Percentiles rank a stretch among this genome's conserved stretches.
Conservation (phyloP, 2,113 vertebrate genomes). For the Lamprologus callipterus region DNA sequence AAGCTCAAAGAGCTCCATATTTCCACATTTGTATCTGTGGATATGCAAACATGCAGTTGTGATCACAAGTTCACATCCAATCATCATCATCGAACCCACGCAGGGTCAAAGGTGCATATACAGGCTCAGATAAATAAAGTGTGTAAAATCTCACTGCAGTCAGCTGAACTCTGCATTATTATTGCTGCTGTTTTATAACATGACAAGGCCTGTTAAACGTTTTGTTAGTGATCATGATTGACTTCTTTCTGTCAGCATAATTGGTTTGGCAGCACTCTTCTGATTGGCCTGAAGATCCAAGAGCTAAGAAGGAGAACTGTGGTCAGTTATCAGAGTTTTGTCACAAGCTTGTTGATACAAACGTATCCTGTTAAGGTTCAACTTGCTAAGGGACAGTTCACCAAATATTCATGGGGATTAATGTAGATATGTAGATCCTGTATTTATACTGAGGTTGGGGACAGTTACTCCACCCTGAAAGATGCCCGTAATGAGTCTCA, state of each 20-base stretch:
- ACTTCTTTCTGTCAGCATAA: not conserved
- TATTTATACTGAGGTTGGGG: not conserved
- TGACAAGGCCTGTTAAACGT: not conserved
- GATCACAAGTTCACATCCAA: not conserved
- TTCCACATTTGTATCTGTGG: not conserved
- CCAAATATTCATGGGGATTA: not conserved
- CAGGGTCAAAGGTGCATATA: not conserved
- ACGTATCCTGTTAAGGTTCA: not conserved
- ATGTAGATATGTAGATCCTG: not conserved
- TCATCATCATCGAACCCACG: not conserved
- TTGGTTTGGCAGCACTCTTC: not conserved
- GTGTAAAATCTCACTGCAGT: not conserved
- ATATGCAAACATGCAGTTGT: not conserved
- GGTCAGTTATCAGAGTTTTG: not conserved
- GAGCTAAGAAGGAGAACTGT: not conserved
- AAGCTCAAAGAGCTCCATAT: not conserved
- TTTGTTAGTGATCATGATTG: not conserved
- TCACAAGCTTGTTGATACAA: not conserved
- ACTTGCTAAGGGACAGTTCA: not conserved
- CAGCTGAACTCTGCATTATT: not conserved
- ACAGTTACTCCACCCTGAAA: not conserved
- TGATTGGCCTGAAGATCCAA: not conserved
- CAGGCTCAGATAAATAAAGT: not conserved
- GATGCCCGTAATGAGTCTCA: not conserved
- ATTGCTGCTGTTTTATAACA: not conserved